Conservation (phyloP, 2,888 invertebrate species). For the Miltochrista miniata region DNA sequence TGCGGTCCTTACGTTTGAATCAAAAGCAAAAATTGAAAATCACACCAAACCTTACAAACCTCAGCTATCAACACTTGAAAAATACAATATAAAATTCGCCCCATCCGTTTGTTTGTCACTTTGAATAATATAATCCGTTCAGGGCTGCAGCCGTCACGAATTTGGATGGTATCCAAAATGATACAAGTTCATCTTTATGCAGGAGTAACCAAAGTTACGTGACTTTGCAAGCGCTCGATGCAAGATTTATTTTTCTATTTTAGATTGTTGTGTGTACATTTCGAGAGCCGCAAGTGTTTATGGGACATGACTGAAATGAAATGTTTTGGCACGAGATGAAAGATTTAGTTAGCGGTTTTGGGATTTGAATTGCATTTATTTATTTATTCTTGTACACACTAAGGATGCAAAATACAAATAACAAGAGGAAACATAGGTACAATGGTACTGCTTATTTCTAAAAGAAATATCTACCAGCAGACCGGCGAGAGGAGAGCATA, state of each 20-base stretch:
- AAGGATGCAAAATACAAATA: too few species aligned
- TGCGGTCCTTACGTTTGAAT: too few species aligned
- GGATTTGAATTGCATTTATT: too few species aligned
- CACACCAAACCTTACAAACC: background rate
- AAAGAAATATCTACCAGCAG: too few species aligned
- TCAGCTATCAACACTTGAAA: constrained; percentile 17
- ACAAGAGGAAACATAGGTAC: too few species aligned
- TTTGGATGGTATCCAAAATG: constrained; percentile 50
- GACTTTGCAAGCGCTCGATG: constrained; percentile 31
- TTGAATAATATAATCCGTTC: constrained; percentile 52
- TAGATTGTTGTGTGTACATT: constrained; percentile 10
- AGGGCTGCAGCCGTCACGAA: constrained; percentile 33
- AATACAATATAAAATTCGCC: constrained; percentile 30
- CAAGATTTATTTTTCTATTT: constrained; percentile 25
- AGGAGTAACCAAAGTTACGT: constrained; percentile 39
- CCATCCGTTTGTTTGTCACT: constrained; percentile 43
- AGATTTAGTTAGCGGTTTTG: background rate
- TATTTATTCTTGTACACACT: too few species aligned
- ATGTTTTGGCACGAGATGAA: background rate
- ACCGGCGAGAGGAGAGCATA: too few species aligned
- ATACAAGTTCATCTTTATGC: constrained; percentile 45
- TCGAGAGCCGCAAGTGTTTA: constrained; percentile 6
- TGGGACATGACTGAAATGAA: constrained; percentile 3
- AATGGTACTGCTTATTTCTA: too few species aligned
- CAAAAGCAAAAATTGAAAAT: too few species aligned